Evolutionary conservation across 2,113 vertebrate genomes (phyloP).

Genomic region (Deroptyus accipitrinus): DNA sequence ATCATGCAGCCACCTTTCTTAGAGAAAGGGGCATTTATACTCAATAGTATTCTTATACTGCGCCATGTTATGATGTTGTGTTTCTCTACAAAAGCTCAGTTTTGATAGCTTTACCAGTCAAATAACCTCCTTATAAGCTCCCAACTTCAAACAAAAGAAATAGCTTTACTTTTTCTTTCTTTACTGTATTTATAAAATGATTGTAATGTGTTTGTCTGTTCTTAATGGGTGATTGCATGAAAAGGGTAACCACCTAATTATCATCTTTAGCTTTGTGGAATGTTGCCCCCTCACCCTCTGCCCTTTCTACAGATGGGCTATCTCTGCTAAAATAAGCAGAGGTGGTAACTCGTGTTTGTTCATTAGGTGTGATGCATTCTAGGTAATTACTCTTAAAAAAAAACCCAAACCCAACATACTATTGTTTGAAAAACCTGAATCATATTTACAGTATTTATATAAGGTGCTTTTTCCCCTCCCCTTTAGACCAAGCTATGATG

Average conservation of each 20-base stretch:
- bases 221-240: background rate
- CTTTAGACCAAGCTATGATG: slow-evolving; percentile 81
- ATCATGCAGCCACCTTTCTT: background rate
- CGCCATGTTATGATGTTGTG: background rate
- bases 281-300: accelerated
- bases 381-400: background rate
- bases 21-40: background rate
- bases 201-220: background rate
- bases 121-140: background rate
- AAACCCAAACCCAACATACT: accelerated
- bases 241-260: background rate
- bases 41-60: background rate
- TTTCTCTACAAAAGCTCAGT: background rate
- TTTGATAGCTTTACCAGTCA: background rate
- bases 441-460: background rate
- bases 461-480: background rate
- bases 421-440: background rate
- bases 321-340: background rate
- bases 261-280: background rate
- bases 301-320: background rate
- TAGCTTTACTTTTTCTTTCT: background rate
- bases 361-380: background rate
- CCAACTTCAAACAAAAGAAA: background rate
- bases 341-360: background rate
- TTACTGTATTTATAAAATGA: background rate